phyloP scores from a whole-genome alignment of 2,888 invertebrate species.

The Stenchaetothrips biformis region DNA sequence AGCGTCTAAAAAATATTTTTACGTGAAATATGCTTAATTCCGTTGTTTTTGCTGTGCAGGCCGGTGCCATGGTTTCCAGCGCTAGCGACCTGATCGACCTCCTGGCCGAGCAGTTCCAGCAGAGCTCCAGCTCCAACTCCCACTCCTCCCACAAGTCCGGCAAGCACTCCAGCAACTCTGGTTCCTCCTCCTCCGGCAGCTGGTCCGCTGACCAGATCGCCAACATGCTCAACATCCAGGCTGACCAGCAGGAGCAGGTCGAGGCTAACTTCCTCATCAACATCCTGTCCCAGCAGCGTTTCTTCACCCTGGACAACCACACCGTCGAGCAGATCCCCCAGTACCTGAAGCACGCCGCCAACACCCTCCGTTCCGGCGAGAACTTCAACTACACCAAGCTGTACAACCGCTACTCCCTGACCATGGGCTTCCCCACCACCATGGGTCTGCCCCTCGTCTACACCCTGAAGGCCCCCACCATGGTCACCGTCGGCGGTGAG shows the following conservation, averaged over 20 bases:
- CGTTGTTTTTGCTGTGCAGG: constrained; percentile 33
- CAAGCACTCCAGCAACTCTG: background rate
- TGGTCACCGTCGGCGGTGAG: constrained; percentile 52
- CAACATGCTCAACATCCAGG: constrained; percentile 54
- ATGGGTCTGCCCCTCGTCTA: constrained; percentile 65
- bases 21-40: background rate
- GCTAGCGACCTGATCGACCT: constrained; percentile 44
- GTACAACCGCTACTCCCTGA: constrained; percentile 53
- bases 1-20: background rate
- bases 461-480: constrained; percentile 56
- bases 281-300: constrained; percentile 48
- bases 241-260: constrained; percentile 51
- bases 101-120: constrained; percentile 39
- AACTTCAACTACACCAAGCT: constrained; percentile 58
- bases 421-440: constrained; percentile 64
- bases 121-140: constrained; percentile 35
- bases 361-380: constrained; percentile 49
- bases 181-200: constrained; percentile 31
- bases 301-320: constrained; percentile 53
- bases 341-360: constrained; percentile 45
- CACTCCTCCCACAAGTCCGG: constrained; percentile 32
- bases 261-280: constrained; percentile 54
- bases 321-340: constrained; percentile 51
- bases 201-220: constrained; percentile 56
- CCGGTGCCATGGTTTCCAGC: constrained; percentile 47